phyloP scores from a whole-genome alignment of 1,140 invertebrate species.

The Ridgeia piscesae region DNA sequence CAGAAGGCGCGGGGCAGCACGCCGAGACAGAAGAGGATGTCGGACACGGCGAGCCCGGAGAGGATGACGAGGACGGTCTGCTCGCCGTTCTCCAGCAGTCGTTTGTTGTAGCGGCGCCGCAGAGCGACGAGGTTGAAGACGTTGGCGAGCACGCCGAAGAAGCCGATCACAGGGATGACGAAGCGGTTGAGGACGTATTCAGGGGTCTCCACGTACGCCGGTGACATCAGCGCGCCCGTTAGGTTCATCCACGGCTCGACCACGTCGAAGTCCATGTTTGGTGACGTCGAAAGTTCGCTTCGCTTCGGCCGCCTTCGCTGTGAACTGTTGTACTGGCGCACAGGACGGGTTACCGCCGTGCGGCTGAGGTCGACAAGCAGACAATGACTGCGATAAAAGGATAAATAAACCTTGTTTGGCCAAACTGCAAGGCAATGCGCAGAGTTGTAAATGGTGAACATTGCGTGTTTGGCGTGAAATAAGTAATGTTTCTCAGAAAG shows the following conservation, averaged over 20 bases:
- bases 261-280: not conserved
- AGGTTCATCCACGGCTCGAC: not conserved
- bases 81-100: conserved; percentile 34
- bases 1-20: conserved; percentile 14
- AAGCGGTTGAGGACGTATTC: conserved; percentile 39
- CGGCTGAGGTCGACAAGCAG: not conserved
- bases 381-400: not conserved
- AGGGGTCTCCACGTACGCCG: not conserved
- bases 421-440: not conserved
- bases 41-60: conserved; percentile 24
- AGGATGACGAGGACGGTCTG: conserved; percentile 22
- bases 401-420: not conserved
- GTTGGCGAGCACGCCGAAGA: conserved; percentile 48
- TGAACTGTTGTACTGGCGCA: not conserved
- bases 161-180: conserved; percentile 45
- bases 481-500: too few species aligned
- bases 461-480: too few species aligned
- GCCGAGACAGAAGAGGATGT: conserved; percentile 26
- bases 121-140: conserved; percentile 49
- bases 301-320: not conserved
- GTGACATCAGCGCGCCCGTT: not conserved
- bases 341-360: not conserved
- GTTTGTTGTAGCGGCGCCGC: conserved; percentile 33
- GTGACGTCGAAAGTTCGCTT: not conserved
- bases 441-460: not conserved